A percentile compares a stretch with the other conserved stretches of the same genome.
Evolutionary conservation across 2,888 invertebrate species (phyloP).

Genomic region (Eristalis tenax): DNA sequence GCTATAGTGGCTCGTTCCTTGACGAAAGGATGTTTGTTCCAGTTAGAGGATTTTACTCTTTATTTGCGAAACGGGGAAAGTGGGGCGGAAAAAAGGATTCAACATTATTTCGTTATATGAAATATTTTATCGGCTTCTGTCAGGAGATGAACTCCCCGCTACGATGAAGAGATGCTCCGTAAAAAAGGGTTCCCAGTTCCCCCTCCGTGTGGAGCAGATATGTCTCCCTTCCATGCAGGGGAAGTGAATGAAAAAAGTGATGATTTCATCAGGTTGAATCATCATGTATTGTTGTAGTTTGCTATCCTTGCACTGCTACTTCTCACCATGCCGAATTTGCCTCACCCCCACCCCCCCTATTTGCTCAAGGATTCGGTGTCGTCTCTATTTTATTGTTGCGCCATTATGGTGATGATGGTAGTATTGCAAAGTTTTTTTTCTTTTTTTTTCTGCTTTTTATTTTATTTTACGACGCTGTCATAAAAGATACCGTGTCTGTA

Average conservation of each 20-base stretch:
- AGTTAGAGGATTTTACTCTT: conserved; percentile 54
- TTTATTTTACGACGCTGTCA: conserved; percentile 57
- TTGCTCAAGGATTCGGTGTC: conserved; percentile 65
- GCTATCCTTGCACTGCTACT: conserved; percentile 32
- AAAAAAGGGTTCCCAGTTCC: conserved; percentile 17
- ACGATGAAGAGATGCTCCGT: background rate
- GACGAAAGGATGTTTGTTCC: conserved; percentile 54
- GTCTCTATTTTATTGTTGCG: conserved; percentile 69
- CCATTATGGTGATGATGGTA: conserved; percentile 63
- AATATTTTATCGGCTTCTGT: conserved; percentile 65
- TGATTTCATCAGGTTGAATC: conserved; percentile 69
- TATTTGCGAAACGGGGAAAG: conserved; percentile 26
- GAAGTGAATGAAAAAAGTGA: conserved; percentile 47
- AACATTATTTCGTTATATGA: conserved; percentile 42
- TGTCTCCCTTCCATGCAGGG: conserved; percentile 17
- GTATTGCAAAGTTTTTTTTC: conserved; percentile 45
- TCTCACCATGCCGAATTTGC: background rate
- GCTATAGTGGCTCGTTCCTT: background rate
- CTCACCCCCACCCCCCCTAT: conserved; percentile 3
- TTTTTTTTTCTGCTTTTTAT: conserved; percentile 30
- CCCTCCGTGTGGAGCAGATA: conserved; percentile 22
- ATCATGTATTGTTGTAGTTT: conserved; percentile 48
- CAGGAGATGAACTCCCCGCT: conserved; percentile 52
- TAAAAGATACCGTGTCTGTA: conserved; percentile 60
- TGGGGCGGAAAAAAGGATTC: conserved; percentile 30